phyloP scores from a whole-genome alignment of 2,888 invertebrate species.

The Unio pictorum region DNA sequence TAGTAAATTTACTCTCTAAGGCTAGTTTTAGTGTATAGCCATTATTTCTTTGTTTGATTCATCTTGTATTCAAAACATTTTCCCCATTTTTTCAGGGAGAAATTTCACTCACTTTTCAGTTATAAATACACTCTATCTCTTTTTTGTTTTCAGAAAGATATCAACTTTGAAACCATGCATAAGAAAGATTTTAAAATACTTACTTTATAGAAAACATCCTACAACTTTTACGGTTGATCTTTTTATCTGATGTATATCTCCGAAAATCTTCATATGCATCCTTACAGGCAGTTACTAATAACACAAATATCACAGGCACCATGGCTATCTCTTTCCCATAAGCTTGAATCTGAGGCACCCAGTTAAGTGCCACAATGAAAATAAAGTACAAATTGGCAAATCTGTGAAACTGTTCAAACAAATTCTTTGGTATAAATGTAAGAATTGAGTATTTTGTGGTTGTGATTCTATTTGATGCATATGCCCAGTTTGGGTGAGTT shows the following conservation, averaged over 20 bases:
- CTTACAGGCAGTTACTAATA: conserved; percentile 93
- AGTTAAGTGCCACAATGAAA: conserved; percentile 95
- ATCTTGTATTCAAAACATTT: too few species aligned
- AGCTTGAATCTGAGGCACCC: conserved; percentile 89
- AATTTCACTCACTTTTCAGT: too few species aligned
- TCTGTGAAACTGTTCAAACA: conserved; percentile 97
- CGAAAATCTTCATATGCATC: conserved; percentile 95
- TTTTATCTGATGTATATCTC: conserved; percentile 89
- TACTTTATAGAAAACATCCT: conserved; percentile 87
- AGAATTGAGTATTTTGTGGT: conserved; percentile 85
- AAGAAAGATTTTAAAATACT: conserved; percentile 67
- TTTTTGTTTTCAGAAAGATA: not conserved
- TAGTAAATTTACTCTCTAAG: too few species aligned
- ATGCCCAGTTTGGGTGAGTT: conserved; percentile 57
- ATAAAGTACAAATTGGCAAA: conserved; percentile 98
- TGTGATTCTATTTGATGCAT: conserved; percentile 56
- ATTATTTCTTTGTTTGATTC: too few species aligned
- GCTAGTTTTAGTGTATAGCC: too few species aligned
- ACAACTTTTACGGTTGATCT: conserved; percentile 94
- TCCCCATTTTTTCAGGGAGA: too few species aligned
- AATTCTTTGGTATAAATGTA: conserved; percentile 95
- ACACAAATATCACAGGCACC: conserved; percentile 94
- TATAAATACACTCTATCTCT: not conserved
- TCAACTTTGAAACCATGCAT: not conserved
- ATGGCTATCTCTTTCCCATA: conserved; percentile 97